These are phyloP conservation scores for Rhegmatorhina hoffmannsi DNA, from an alignment of 2,113 vertebrate genomes.

Conservation along the genomic window DNA sequence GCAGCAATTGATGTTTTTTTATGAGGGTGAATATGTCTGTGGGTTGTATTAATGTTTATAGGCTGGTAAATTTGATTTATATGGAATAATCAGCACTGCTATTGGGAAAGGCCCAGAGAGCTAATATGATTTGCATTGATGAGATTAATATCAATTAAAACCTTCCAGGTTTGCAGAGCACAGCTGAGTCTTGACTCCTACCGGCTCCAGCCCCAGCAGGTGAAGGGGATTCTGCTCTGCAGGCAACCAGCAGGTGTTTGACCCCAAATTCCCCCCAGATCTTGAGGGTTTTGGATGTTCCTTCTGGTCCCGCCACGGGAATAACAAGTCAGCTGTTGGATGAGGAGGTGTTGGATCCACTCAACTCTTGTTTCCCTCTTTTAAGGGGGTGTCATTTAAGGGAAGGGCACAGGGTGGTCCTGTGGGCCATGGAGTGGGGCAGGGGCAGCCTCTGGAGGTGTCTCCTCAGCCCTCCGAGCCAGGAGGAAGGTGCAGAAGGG, in stretches of 20 bases:
- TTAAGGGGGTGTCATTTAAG: accelerated
- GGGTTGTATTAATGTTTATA: constrained; percentile 33
- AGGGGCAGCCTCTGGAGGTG: neutral
- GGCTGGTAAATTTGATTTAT: constrained; percentile 47
- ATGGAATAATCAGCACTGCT: neutral
- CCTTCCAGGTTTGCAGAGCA: neutral
- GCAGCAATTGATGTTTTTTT: constrained; percentile 25
- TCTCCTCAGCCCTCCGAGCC: accelerated
- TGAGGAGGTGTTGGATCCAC: neutral
- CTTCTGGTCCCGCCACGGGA: neutral
- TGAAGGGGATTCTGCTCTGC: neutral
- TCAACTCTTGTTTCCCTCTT: neutral
- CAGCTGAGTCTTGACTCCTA: neutral
- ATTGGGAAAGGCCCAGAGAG: neutral
- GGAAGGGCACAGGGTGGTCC: neutral
- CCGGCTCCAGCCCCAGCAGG: accelerated
- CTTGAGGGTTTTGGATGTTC: neutral
- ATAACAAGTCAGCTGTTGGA: accelerated
- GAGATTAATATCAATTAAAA: constrained; percentile 29
- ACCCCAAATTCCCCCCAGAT: neutral
- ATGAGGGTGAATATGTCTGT: constrained; percentile 23
- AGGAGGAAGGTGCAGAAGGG: neutral
- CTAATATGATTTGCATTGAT: constrained; percentile 30
- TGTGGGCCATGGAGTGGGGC: accelerated
- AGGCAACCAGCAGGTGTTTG: neutral